Conservation (phyloP, 92 coral and sea anemone genomes). For the Metridium senile region DNA sequence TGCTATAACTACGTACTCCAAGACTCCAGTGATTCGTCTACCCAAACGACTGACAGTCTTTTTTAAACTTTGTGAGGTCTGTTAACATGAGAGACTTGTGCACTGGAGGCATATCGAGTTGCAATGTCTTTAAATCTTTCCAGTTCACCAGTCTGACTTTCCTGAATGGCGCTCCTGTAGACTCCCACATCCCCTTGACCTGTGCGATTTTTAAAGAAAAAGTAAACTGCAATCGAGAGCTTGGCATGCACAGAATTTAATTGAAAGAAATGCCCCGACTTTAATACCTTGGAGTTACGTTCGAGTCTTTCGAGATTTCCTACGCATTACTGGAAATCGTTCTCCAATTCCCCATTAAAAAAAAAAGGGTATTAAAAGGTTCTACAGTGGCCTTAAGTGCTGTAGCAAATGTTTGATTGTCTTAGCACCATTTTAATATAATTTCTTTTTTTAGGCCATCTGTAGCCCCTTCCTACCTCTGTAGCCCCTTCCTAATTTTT, state of each 20-base stretch:
- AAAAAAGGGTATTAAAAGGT: not conserved
- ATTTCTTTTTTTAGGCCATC: slow-evolving; percentile 21
- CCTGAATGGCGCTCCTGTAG: slow-evolving; percentile 5
- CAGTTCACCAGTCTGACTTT: slow-evolving; percentile 22
- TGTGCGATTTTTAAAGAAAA: not conserved
- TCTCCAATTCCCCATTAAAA: not conserved
- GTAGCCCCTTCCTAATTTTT: slow-evolving; percentile 21
- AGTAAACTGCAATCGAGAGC: not conserved
- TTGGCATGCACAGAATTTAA: not conserved
- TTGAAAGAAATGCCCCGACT: not conserved
- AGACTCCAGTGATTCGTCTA: not conserved
- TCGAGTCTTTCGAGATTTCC: slow-evolving; percentile 19
- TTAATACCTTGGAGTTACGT: slow-evolving; percentile 20
- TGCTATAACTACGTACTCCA: not conserved
- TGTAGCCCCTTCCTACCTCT: slow-evolving; percentile 13
- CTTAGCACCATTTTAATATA: not conserved
- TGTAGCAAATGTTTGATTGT: not conserved
- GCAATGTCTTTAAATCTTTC: slow-evolving; percentile 20
- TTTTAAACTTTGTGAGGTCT: too few species aligned
- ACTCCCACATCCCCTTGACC: slow-evolving; percentile 7
- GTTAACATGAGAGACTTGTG: slow-evolving; percentile 11
- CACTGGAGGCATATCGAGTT: slow-evolving; percentile 20
- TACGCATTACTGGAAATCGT: not conserved
- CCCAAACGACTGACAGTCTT: too few species aligned
- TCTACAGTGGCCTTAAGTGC: not conserved